Percentiles rank a stretch among this genome's conserved stretches.
Evolutionary conservation across 2,888 invertebrate genomes (phyloP).

Genomic region (Autographa gamma): DNA sequence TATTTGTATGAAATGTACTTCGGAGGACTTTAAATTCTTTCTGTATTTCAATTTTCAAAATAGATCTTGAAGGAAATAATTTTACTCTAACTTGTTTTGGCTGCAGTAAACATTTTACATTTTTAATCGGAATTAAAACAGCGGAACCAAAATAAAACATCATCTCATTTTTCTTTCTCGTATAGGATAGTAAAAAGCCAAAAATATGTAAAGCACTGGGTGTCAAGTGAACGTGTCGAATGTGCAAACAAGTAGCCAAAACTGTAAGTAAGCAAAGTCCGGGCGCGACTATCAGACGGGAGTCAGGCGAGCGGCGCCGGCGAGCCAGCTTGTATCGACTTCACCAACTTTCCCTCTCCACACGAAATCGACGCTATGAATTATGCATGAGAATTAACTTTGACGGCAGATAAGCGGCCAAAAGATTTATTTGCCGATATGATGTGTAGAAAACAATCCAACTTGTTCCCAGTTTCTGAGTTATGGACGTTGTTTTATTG

Average conservation of each 20-base stretch:
- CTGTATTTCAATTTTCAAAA: background rate
- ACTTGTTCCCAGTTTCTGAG: constrained; percentile 85
- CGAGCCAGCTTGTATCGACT: constrained; percentile 63
- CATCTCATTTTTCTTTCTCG: too few relatives aligned
- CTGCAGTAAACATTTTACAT: too few relatives aligned
- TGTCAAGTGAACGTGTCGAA: constrained; percentile 17
- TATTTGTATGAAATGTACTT: constrained; percentile 13
- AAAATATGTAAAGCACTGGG: background rate
- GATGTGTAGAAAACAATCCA: constrained; percentile 88
- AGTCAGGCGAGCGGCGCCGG: constrained; percentile 63
- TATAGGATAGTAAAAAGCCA: background rate
- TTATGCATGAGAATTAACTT: constrained; percentile 88
- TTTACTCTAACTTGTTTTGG: too few relatives aligned
- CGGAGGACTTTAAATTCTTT: background rate
- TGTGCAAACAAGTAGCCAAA: constrained; percentile 21
- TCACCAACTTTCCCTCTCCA: constrained; percentile 79
- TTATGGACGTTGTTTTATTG: constrained; percentile 86
- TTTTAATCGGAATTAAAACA: background rate
- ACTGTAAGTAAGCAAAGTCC: constrained; percentile 39
- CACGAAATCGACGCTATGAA: constrained; percentile 83
- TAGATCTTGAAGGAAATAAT: background rate
- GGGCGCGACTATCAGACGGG: constrained; percentile 59
- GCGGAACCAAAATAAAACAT: background rate
- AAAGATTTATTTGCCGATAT: constrained; percentile 88
- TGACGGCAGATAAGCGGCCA: constrained; percentile 86